Conservation (phyloP, 2,888 invertebrate species). For the Campaea margaritaria region DNA sequence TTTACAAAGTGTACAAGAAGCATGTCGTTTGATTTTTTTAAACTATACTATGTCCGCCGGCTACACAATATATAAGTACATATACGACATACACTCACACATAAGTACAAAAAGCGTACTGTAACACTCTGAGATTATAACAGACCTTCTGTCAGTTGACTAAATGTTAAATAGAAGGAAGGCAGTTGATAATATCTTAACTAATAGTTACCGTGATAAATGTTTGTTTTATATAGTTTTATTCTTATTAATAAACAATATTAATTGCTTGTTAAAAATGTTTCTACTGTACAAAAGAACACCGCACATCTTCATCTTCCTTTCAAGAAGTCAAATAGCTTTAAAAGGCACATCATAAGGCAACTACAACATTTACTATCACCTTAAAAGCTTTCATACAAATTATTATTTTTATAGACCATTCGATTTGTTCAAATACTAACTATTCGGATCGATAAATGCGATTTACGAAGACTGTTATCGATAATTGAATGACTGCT, state of each 20-base stretch:
- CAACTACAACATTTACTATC: slow-evolving; percentile 45
- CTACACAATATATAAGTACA: slow-evolving; percentile 55
- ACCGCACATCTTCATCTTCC: slow-evolving; percentile 4
- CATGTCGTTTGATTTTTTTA: not conserved
- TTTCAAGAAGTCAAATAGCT: slow-evolving; percentile 28
- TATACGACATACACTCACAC: slow-evolving; percentile 45
- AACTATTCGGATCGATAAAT: slow-evolving; percentile 49
- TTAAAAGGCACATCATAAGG: slow-evolving; percentile 71
- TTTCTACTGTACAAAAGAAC: slow-evolving; percentile 19
- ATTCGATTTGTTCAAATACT: slow-evolving; percentile 50
- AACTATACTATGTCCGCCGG: slow-evolving; percentile 26
- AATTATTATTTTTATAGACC: slow-evolving; percentile 41
- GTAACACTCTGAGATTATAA: slow-evolving; percentile 62
- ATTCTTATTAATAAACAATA: slow-evolving; percentile 9
- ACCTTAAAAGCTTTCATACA: slow-evolving; percentile 34
- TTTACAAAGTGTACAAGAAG: not conserved
- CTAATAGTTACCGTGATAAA: slow-evolving; percentile 10
- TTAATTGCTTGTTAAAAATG: slow-evolving; percentile 13
- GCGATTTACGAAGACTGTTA: slow-evolving; percentile 41
- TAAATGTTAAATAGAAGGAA: slow-evolving; percentile 15
- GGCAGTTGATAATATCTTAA: slow-evolving; percentile 19
- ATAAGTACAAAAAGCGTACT: slow-evolving; percentile 44
- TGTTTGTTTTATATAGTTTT: slow-evolving; percentile 11
- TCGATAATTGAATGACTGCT: slow-evolving; percentile 41
- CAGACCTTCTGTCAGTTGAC: slow-evolving; percentile 51